Conservation (phyloP, 2,113 vertebrate genomes). For the Lanius ludovicianus region DNA sequence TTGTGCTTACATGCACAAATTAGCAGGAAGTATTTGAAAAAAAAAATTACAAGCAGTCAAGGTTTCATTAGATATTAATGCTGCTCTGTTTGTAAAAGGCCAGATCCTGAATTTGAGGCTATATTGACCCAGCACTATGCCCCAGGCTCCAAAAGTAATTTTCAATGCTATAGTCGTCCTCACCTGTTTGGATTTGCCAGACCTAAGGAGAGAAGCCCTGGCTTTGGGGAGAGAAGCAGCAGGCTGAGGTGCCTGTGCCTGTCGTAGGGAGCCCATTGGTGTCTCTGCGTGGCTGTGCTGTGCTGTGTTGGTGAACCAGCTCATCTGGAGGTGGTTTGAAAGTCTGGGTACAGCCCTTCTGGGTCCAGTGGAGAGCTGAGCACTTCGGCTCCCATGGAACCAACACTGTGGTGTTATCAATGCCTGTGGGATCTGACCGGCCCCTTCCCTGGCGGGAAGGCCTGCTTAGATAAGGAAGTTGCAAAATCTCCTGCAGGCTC, state of each 20-base stretch:
- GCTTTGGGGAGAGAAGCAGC: background rate
- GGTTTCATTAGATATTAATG: background rate
- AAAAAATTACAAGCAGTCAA: background rate
- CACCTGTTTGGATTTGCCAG: background rate
- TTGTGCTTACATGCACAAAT: background rate
- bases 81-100: background rate
- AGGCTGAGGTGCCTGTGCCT: background rate
- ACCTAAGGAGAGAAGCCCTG: background rate
- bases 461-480: too few species aligned
- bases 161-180: background rate
- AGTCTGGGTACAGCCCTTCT: background rate
- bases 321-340: background rate
- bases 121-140: background rate
- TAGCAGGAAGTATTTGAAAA: background rate
- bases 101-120: background rate
- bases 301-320: background rate
- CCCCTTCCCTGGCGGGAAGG: too few species aligned
- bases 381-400: background rate
- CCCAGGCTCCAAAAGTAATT: background rate
- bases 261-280: rapidly evolving
- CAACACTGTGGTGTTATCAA: too few species aligned
- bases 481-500: too few species aligned
- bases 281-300: background rate
- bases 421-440: too few species aligned
- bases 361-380: rapidly evolving